Evolutionary conservation across 1,140 invertebrate species (phyloP).

Genomic region (Choristoneura fumiferana): DNA sequence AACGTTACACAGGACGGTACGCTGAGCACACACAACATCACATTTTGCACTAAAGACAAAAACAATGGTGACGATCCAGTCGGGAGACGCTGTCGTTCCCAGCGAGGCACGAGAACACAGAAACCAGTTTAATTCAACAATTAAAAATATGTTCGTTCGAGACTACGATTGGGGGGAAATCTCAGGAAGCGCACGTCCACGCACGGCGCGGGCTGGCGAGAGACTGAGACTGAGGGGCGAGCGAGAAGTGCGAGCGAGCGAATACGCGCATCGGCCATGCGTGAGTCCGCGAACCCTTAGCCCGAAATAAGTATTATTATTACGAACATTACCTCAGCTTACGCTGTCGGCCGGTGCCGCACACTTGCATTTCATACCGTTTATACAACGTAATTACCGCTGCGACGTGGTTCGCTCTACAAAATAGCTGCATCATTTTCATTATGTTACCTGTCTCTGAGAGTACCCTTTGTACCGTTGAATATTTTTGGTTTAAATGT

Average conservation of each 20-base stretch:
- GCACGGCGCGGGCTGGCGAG: constrained; percentile 45
- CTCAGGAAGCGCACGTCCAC: constrained; percentile 33
- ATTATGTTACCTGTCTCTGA: constrained; percentile 2
- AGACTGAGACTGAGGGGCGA: constrained; percentile 63
- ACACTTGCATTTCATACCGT: constrained; percentile 11
- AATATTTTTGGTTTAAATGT: no score
- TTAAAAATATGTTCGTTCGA: constrained; percentile 50
- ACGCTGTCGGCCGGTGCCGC: constrained; percentile 6
- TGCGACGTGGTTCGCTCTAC: constrained; percentile 1
- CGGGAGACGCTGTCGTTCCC: constrained; percentile 36
- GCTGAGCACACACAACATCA: constrained; percentile 67
- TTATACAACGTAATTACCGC: constrained; percentile 11
- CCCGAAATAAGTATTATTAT: constrained; percentile 38
- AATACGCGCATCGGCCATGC: constrained; percentile 48
- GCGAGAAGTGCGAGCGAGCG: constrained; percentile 29
- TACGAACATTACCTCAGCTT: constrained; percentile 16
- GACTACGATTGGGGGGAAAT: constrained; percentile 42
- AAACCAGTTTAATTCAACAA: constrained; percentile 41
- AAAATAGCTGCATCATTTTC: constrained; percentile 13
- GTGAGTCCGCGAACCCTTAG: constrained; percentile 37
- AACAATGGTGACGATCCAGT: constrained; percentile 57
- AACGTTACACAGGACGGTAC: constrained; percentile 64
- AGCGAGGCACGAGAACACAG: constrained; percentile 45
- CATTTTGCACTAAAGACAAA: constrained; percentile 67
- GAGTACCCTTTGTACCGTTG: no score